Evolutionary conservation across 2,888 invertebrate genomes (phyloP), one percentile per base, ranked within the genome.

Genomic region (Patella caerulea): DNA sequence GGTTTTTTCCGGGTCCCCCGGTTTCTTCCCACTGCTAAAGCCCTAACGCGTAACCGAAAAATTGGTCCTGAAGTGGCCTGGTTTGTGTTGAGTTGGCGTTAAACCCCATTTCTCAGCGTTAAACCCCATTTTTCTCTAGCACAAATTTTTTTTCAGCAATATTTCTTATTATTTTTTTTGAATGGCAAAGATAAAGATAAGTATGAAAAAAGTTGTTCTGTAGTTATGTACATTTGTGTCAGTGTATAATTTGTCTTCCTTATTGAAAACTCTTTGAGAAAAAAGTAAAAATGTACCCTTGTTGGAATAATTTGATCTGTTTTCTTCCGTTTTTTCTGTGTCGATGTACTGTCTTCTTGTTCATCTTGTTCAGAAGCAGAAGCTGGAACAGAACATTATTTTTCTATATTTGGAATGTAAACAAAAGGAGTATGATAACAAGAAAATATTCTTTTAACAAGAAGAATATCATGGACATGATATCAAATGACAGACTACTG

Each of bases 311-410:
- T 88, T 14, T 86, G 81, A 71, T 81, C 83, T 75, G 82, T 75
- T 55, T 79, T 86, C 81, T 86, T 88, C 82, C 83, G 86, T 84
- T 89, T 91, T 82, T 86, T 85, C 17, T 85, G 83, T 55, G 85
- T 84, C 54, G 84, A 84, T 69, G 86, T 89, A n/a, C 86, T 86
- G 19, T 84, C 83, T 4, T 87, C 87, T 34, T 86, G 83, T 15
- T 85, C 85, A 34, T 73, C 80, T 55, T 72, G 80, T 24, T 81
- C 84, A 29, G 69, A 24, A 19, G 56, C 34, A 9, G 72, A 72
- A n/a, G 72, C 45, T 52, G 72, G 34, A 72, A 72, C 15, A 72
- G 52, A 52, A 52, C 19, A 65, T 65, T 65, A 65, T 12, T 65
- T 65, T 19, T 11, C 7, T 19, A 65, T n/a, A 19, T 11, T 19